Percentiles rank a stretch among this genome's conserved stretches.
Evolutionary conservation across 2,888 invertebrate species (phyloP).

Genomic region (Agapostemon virescens): DNA sequence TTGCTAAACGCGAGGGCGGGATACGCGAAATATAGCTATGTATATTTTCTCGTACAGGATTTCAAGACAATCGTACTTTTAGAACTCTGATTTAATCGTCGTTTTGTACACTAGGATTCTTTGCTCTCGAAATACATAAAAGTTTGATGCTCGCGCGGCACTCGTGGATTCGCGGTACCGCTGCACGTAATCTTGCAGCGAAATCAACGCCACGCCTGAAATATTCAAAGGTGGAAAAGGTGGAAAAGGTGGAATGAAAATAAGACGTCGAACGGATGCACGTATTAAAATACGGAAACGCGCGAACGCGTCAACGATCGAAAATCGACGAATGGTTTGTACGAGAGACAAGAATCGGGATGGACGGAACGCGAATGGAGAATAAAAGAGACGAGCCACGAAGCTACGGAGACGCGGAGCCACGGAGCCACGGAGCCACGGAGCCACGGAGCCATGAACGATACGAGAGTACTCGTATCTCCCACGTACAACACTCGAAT

Average conservation of each 20-base stretch:
- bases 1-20: conserved; percentile 53
- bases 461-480: background rate
- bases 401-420: too few species aligned
- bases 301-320: background rate
- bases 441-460: background rate
- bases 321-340: background rate
- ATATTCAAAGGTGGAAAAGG: background rate
- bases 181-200: background rate
- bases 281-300: background rate
- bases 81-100: conserved; percentile 16
- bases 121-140: background rate
- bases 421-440: too few species aligned
- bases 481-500: background rate
- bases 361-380: too few species aligned
- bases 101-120: background rate
- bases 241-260: too few species aligned
- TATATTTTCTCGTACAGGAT: conserved; percentile 36
- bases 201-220: background rate
- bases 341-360: background rate
- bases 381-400: background rate
- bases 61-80: conserved; percentile 23
- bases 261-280: background rate
- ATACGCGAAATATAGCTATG: conserved; percentile 43
- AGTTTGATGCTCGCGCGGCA: background rate
- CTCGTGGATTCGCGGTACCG: background rate